Evolutionary conservation across 1,140 invertebrate species (phyloP).

Genomic region (Formica selysi): DNA sequence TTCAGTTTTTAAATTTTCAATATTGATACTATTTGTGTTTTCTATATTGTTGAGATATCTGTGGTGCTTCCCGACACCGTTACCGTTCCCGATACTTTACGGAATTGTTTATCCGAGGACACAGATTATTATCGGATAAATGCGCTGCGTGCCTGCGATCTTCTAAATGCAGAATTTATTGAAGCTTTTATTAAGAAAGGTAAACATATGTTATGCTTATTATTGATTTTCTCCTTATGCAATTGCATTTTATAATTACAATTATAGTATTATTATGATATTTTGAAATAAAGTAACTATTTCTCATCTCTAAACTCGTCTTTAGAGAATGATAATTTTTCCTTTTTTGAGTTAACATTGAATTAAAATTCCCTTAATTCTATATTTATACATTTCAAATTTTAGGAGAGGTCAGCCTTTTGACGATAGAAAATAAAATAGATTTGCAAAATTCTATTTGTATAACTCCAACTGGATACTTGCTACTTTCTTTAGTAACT

Average conservation of each 20-base stretch:
- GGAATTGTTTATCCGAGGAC: conserved; percentile 82
- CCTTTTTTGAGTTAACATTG: not conserved
- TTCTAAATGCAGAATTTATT: conserved; percentile 87
- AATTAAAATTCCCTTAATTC: not conserved
- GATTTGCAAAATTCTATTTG: conserved; percentile 86
- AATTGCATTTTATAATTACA: not conserved
- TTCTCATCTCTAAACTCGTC: not conserved
- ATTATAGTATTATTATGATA: not conserved
- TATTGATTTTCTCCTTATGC: not conserved
- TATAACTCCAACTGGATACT: conserved; percentile 85
- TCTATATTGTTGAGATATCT: conserved; percentile 85
- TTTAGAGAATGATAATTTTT: not conserved
- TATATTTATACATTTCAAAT: conserved; percentile 50
- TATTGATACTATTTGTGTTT: conserved; percentile 77
- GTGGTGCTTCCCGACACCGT: conserved; percentile 86
- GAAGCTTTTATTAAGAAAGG: conserved; percentile 87
- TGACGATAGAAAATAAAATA: conserved; percentile 85
- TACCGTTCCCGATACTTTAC: conserved; percentile 82
- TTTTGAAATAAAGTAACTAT: not conserved
- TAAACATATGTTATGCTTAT: conserved; percentile 59
- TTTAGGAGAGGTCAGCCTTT: conserved; percentile 85
- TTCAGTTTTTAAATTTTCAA: conserved; percentile 71
- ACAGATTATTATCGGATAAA: conserved; percentile 87
- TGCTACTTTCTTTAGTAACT: conserved; percentile 86
- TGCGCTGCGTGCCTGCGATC: conserved; percentile 82